phyloP scores from a whole-genome alignment of 2,113 vertebrate genomes.

The Poecilia latipinna region DNA sequence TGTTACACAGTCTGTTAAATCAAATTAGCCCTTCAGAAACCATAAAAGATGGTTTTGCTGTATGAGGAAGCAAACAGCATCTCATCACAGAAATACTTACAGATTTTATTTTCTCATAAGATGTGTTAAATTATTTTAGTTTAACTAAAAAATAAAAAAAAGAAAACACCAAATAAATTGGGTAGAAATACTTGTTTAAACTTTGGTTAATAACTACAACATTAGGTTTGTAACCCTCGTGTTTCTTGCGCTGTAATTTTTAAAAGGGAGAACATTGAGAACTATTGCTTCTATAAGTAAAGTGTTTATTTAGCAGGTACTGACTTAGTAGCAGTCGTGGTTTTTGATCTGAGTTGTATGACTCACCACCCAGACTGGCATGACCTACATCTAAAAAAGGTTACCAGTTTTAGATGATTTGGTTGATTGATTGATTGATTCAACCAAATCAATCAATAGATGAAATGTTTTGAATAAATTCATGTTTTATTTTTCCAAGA shows the following conservation, averaged over 20 bases:
- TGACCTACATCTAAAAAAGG: no score
- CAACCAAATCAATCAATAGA: no score
- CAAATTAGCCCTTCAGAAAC: neutral
- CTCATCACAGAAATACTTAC: neutral
- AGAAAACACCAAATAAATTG: neutral
- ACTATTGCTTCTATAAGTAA: no score
- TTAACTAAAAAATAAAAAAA: neutral
- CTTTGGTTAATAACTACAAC: neutral
- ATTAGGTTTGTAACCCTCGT: neutral
- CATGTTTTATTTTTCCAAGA: neutral
- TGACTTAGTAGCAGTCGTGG: no score
- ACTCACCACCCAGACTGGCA: no score
- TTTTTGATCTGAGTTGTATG: no score
- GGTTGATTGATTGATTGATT: no score
- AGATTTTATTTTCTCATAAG: neutral
- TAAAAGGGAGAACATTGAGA: no score
- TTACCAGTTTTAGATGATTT: no score
- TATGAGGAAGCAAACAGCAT: neutral
- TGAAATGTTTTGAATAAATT: neutral
- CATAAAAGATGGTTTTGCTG: neutral
- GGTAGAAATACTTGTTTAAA: neutral
- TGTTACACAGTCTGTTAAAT: neutral
- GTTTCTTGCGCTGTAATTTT: no score
- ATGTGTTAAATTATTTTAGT: neutral
- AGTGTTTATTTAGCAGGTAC: no score